These are phyloP conservation scores for Felis chaus DNA, from an alignment of 2,113 vertebrate genomes.

Conservation along the genomic window DNA sequence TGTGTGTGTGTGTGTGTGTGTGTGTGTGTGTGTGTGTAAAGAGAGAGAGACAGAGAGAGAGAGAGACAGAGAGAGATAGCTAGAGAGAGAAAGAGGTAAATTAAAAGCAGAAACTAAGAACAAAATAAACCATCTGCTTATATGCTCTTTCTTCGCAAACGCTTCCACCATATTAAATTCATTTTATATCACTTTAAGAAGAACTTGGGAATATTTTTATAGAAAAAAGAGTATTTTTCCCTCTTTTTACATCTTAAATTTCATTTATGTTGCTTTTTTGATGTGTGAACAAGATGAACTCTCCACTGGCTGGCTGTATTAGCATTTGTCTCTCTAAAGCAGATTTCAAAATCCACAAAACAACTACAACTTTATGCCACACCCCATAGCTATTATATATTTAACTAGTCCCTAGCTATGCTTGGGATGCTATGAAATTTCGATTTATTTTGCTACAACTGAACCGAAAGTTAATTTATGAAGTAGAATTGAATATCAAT, in stretches of 20 bases:
- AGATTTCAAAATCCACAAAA: constrained; percentile 16
- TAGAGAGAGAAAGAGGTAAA: not conserved
- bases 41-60: not conserved
- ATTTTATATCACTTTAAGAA: constrained; percentile 27
- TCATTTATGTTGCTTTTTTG: constrained; percentile 3
- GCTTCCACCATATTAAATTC: not conserved
- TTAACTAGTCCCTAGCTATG: not conserved
- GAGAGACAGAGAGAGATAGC: not conserved
- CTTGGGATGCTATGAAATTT: not conserved
- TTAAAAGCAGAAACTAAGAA: not conserved
- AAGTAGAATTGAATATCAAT: not conserved
- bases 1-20: no score
- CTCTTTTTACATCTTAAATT: constrained; percentile 38
- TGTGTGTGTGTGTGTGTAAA: no score
- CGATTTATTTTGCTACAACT: not conserved
- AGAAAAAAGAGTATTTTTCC: no score
- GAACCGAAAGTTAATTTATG: constrained; percentile 22
- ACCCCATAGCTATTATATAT: not conserved
- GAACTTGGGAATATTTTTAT: not conserved
- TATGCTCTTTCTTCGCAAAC: not conserved
- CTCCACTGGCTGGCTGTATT: not conserved
- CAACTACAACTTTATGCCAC: not conserved
- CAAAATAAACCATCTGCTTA: not conserved
- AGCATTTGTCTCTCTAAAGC: not conserved
- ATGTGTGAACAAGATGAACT: not conserved